Evolutionary conservation across 2,888 invertebrate species (phyloP).

Genomic region (Oxystoma pomonae): DNA sequence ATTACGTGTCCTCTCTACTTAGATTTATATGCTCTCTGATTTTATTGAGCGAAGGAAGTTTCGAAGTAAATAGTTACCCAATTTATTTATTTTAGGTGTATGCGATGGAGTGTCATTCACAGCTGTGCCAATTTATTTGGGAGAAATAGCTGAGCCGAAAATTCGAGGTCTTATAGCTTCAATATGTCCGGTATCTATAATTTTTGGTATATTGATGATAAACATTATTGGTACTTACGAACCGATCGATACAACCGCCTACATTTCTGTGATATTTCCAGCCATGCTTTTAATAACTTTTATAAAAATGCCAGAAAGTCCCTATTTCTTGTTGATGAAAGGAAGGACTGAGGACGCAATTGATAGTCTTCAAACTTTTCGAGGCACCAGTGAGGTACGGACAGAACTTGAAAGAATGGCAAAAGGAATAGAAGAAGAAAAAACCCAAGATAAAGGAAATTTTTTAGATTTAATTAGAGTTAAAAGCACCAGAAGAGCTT

Average conservation of each 20-base stretch:
- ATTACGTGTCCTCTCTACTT: too few relatives aligned
- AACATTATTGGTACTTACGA: conserved; percentile 48
- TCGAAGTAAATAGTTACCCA: too few relatives aligned
- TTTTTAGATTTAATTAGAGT: conserved; percentile 54
- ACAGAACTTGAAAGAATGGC: conserved; percentile 39
- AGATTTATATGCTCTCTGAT: too few relatives aligned
- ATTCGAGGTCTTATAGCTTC: conserved; percentile 57
- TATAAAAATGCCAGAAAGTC: conserved; percentile 57
- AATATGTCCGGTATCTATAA: conserved; percentile 53
- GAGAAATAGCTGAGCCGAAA: conserved; percentile 55
- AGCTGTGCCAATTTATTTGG: conserved; percentile 56
- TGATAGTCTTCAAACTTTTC: conserved; percentile 48
- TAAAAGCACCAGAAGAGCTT: conserved; percentile 57
- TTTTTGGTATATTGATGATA: conserved; percentile 53
- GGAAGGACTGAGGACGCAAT: conserved; percentile 48
- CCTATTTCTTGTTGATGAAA: conserved; percentile 49
- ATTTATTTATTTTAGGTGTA: background rate
- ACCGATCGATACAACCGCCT: conserved; percentile 50
- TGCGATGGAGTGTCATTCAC: conserved; percentile 48
- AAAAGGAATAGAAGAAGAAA: conserved; percentile 39
- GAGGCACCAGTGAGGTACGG: conserved; percentile 50
- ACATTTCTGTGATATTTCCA: conserved; percentile 49
- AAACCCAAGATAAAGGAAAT: conserved; percentile 51
- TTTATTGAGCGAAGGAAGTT: too few relatives aligned
- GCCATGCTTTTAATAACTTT: conserved; percentile 49